Conservation (phyloP, 2,797 vertebrate genomes). For the Sebastolobus altivelis region DNA sequence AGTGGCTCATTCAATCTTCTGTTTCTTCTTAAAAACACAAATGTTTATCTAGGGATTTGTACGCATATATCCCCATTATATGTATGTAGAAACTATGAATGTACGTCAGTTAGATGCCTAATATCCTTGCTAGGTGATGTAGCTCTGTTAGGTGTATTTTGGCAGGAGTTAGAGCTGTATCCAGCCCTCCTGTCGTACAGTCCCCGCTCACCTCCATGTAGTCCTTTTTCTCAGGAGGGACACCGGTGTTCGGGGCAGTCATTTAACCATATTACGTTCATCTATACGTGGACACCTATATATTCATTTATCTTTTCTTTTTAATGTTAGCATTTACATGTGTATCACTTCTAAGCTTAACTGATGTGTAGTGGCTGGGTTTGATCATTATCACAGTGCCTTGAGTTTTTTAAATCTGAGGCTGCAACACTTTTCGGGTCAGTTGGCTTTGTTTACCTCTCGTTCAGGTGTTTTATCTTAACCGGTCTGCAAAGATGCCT, state of each 20-base stretch:
- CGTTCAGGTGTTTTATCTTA: slow-evolving; percentile 55
- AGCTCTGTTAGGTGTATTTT: slow-evolving; percentile 71
- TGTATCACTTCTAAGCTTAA: slow-evolving; percentile 75
- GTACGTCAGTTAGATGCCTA: slow-evolving; percentile 73
- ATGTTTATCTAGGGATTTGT: slow-evolving; percentile 61
- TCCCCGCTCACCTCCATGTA: slow-evolving; percentile 40
- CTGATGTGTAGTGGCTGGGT: slow-evolving; percentile 69
- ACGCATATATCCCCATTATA: slow-evolving; percentile 68
- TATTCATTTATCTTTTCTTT: slow-evolving; percentile 74
- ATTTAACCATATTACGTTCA: slow-evolving; percentile 76
- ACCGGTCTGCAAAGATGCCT: slow-evolving; percentile 66
- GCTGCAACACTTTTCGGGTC: slow-evolving; percentile 48
- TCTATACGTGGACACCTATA: slow-evolving; percentile 69
- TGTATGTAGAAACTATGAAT: slow-evolving; percentile 76
- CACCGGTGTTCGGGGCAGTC: slow-evolving; percentile 43
- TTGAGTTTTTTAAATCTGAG: slow-evolving; percentile 61
- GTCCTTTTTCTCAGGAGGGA: slow-evolving; percentile 26
- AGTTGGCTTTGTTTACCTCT: slow-evolving; percentile 72
- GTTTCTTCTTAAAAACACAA: slow-evolving; percentile 42
- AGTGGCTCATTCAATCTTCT: slow-evolving; percentile 63
- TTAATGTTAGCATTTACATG: slow-evolving; percentile 72
- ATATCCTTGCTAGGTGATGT: slow-evolving; percentile 72
- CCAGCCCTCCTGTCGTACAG: slow-evolving; percentile 56
- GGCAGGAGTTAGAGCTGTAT: slow-evolving; percentile 54
- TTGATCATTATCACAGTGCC: slow-evolving; percentile 74